Percentiles rank a stretch among this genome's conserved stretches.
Conservation (phyloP, 2,113 vertebrate species). For the Noturus placidus region DNA sequence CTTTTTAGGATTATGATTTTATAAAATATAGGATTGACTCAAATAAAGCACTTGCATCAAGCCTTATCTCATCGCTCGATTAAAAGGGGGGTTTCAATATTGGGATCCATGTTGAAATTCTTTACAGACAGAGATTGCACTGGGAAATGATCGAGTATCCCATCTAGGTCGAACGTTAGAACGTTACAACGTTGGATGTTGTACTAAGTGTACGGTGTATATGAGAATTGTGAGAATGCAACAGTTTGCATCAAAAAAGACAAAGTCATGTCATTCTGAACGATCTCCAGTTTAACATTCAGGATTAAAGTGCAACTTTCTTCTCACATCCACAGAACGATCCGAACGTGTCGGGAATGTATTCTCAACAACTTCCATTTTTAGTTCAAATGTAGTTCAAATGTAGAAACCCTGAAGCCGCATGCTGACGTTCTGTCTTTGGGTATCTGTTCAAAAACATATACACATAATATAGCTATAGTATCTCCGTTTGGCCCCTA, state of each 20-base stretch:
- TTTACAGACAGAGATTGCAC: not conserved
- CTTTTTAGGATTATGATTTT: not conserved
- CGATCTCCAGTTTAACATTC: too few relatives aligned
- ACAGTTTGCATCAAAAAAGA: not conserved
- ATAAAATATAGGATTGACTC: not conserved
- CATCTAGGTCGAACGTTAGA: not conserved
- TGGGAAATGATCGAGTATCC: not conserved
- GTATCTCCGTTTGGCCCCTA: conserved; percentile 45
- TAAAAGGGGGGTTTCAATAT: not conserved
- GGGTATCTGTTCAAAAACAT: conserved; percentile 25
- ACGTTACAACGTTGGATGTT: too few relatives aligned
- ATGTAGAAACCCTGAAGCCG: not conserved
- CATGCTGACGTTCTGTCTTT: conserved; percentile 18
- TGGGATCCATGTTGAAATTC: not conserved
- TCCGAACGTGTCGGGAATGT: not conserved
- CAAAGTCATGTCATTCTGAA: not conserved
- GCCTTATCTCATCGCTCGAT: not conserved
- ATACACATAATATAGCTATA: not conserved
- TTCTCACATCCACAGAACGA: not conserved
- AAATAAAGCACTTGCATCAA: not conserved
- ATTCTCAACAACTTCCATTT: not conserved
- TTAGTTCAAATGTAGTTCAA: too few relatives aligned
- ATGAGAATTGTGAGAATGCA: not conserved
- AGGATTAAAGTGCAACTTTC: not conserved
- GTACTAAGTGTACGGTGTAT: not conserved